These are phyloP conservation scores for Typhlomys cinereus DNA, from an alignment of 2,113 vertebrate genomes.

Conservation along the genomic window DNA sequence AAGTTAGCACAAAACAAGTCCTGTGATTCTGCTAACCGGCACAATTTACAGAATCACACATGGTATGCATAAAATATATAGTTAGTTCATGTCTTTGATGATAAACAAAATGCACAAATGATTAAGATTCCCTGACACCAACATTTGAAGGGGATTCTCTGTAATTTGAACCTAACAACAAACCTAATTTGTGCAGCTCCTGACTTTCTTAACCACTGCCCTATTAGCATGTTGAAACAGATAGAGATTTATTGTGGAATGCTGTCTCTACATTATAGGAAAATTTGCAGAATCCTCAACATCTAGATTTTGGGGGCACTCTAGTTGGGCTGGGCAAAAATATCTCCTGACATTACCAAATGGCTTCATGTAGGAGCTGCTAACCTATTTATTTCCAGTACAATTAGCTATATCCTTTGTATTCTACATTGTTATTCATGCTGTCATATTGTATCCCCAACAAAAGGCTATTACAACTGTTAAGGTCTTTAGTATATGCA, in stretches of 20 bases:
- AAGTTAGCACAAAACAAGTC: slow-evolving; percentile 14
- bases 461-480: background rate
- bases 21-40: background rate
- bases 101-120: background rate
- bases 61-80: background rate
- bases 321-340: background rate
- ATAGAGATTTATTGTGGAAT: background rate
- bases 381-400: background rate
- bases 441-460: background rate
- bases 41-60: background rate
- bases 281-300: background rate
- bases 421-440: slow-evolving; percentile 23
- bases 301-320: background rate
- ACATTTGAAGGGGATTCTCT: background rate
- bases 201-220: background rate
- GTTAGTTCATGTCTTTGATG: background rate
- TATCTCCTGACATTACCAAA: background rate
- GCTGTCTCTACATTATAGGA: background rate
- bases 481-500: background rate
- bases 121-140: background rate
- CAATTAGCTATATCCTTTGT: background rate
- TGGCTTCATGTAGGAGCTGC: background rate
- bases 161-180: background rate
- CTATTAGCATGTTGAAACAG: background rate
- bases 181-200: background rate